Conservation (phyloP, 2,888 invertebrate species). For the Cephus spinipes region DNA sequence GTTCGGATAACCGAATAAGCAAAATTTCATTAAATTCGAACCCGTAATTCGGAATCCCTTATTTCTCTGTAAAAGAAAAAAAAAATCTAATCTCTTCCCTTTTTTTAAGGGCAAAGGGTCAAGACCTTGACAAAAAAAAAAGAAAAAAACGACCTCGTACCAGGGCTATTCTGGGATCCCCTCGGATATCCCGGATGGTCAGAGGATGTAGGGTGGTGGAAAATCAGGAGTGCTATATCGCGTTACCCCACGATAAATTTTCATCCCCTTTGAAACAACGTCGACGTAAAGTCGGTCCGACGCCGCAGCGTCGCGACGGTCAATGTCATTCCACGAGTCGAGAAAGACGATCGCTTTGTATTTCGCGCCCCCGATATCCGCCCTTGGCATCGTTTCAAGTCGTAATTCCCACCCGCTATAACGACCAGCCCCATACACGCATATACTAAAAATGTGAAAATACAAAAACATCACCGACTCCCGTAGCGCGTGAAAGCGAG, state of each 20-base stretch:
- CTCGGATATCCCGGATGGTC: background rate
- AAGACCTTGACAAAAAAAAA: background rate
- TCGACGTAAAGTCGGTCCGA: background rate
- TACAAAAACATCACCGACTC: too few species aligned
- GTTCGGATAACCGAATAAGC: background rate
- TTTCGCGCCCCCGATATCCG: background rate
- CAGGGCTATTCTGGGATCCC: background rate
- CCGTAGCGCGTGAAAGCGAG: too few species aligned
- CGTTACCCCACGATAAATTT: background rate
- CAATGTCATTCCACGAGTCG: constrained; percentile 11
- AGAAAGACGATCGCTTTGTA: background rate
- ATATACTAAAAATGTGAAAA: too few species aligned
- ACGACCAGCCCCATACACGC: too few species aligned
- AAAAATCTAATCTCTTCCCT: background rate
- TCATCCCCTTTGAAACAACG: background rate
- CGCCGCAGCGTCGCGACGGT: constrained; percentile 28
- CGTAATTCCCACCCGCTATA: too few species aligned
- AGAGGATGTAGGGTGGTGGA: background rate
- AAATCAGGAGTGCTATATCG: background rate
- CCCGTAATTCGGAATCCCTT: background rate
- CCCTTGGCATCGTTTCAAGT: too few species aligned
- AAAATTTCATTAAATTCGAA: background rate
- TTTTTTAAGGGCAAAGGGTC: background rate
- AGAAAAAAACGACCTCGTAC: background rate
- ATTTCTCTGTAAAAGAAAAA: background rate